A percentile compares a stretch with the other conserved stretches of the same genome.
Evolutionary conservation across 35 echinoderm and acorn worm genomes (phyloP).

Genomic region (Heliocidaris erythrogramma): DNA sequence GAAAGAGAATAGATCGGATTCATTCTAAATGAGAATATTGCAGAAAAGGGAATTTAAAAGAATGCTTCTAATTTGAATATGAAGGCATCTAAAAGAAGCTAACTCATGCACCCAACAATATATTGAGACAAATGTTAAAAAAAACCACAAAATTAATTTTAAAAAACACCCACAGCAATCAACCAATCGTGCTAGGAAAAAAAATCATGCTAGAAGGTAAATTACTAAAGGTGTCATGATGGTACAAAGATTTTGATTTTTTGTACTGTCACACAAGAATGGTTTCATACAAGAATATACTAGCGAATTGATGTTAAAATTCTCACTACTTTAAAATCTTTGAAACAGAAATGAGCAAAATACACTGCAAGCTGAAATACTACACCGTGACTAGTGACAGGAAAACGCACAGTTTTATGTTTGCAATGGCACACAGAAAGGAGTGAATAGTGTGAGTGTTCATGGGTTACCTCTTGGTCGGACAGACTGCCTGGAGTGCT

Average conservation of each 20-base stretch:
- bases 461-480: conserved; percentile 36
- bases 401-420: conserved; percentile 2
- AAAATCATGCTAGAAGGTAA: background rate
- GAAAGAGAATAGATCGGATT: background rate
- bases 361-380: conserved; percentile 21
- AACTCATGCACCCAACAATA: background rate
- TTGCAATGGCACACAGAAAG: background rate
- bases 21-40: background rate
- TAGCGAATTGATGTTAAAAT: background rate
- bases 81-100: background rate
- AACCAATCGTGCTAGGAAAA: background rate
- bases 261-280: too few relatives aligned
- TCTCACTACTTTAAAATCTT: background rate
- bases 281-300: background rate
- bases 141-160: too few relatives aligned
- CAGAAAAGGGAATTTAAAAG: background rate
- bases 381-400: background rate
- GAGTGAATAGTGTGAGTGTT: background rate
- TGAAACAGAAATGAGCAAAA: background rate
- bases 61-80: background rate
- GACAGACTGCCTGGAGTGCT: conserved; percentile 49
- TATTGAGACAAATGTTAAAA: too few relatives aligned
- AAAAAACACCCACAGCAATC: background rate
- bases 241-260: background rate
- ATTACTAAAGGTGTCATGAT: background rate